Percentiles rank a stretch among this genome's conserved stretches.
These are phyloP conservation scores for Bergia puertoricense DNA, from an alignment of 92 coral and sea anemone genomes.

Conservation along the genomic window DNA sequence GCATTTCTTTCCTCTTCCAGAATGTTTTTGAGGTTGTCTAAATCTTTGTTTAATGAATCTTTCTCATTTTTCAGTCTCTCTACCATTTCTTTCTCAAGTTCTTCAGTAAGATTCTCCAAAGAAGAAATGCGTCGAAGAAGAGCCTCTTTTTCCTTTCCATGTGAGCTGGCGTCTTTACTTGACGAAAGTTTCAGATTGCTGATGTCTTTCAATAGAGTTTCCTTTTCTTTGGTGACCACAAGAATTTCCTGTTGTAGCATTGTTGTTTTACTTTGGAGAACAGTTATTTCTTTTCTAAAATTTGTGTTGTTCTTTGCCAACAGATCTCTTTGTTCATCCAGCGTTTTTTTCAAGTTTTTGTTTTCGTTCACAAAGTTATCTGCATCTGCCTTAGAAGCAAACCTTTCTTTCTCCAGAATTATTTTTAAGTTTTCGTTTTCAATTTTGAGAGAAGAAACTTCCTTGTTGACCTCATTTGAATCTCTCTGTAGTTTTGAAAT, in stretches of 20 bases:
- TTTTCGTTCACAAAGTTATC: slow-evolving; percentile 3
- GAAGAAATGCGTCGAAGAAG: slow-evolving; percentile 33
- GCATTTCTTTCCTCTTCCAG: slow-evolving; percentile 64
- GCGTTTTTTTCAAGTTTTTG: not conserved
- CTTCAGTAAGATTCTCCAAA: not conserved
- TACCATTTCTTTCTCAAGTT: slow-evolving; percentile 37
- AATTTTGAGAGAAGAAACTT: not conserved
- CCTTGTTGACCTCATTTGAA: slow-evolving; percentile 6
- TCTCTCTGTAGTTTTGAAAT: slow-evolving; percentile 9
- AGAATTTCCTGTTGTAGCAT: slow-evolving; percentile 26
- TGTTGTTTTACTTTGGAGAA: not conserved
- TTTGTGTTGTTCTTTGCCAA: not conserved
- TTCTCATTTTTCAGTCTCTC: slow-evolving; percentile 41
- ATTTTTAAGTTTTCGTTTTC: slow-evolving; percentile 22
- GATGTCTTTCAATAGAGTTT: slow-evolving; percentile 33
- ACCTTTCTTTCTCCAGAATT: slow-evolving; percentile 28
- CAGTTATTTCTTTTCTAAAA: not conserved
- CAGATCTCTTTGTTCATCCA: slow-evolving; percentile 12
- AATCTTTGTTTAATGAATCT: slow-evolving; percentile 52
- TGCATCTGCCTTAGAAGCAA: not conserved
- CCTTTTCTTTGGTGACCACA: slow-evolving; percentile 43
- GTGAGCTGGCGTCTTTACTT: not conserved
- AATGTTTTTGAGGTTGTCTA: slow-evolving; percentile 50
- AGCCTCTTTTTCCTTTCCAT: slow-evolving; percentile 13
- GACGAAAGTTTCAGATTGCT: not conserved